These are phyloP conservation scores for Leptura quadrifasciata DNA, from an alignment of 2,888 invertebrate species.

Conservation along the genomic window DNA sequence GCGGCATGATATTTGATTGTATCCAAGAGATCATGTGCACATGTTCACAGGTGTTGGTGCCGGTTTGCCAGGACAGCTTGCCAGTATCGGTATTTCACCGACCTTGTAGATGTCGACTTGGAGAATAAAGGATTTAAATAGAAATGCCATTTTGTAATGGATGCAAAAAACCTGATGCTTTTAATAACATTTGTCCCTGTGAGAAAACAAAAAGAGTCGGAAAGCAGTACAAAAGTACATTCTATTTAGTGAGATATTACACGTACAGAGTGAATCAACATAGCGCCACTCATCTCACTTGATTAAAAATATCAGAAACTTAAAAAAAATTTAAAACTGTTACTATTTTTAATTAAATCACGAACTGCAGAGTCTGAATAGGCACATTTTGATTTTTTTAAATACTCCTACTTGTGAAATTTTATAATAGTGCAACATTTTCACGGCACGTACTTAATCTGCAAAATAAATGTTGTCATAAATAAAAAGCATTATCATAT, in stretches of 20 bases:
- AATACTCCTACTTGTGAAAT: too few relatives aligned
- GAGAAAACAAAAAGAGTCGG: not conserved
- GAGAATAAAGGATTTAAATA: not conserved
- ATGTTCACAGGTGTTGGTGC: constrained; percentile 54
- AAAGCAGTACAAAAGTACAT: not conserved
- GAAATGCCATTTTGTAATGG: not conserved
- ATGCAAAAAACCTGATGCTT: not conserved
- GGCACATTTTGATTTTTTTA: too few relatives aligned
- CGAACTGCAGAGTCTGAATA: too few relatives aligned
- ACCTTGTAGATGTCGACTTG: constrained; percentile 31
- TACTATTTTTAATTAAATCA: too few relatives aligned
- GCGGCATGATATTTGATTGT: constrained; percentile 57
- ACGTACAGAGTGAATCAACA: not conserved
- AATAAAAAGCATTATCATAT: too few relatives aligned
- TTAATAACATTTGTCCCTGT: not conserved
- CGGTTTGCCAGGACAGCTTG: constrained; percentile 48
- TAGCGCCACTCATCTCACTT: too few relatives aligned
- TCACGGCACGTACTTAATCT: too few relatives aligned
- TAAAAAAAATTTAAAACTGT: too few relatives aligned
- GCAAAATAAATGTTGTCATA: too few relatives aligned
- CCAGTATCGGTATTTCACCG: constrained; percentile 55
- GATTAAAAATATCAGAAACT: too few relatives aligned
- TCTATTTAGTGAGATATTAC: not conserved
- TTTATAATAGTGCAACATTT: too few relatives aligned
- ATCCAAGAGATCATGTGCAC: constrained; percentile 50